Conservation (phyloP, 23 tunicate species). For the Styela plicata region DNA sequence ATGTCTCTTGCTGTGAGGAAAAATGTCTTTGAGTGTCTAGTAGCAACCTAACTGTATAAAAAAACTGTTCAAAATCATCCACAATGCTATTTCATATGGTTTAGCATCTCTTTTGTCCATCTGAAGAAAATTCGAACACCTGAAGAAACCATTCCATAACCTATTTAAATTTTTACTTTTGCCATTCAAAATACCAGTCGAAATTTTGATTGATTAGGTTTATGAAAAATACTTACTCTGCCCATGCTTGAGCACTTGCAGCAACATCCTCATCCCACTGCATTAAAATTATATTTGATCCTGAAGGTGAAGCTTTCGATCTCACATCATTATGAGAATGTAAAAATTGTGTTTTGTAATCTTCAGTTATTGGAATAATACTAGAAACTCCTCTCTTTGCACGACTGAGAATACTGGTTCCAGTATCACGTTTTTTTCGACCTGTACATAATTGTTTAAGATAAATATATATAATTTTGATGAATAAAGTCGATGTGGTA, state of each 20-base stretch:
- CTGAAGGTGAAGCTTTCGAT: background rate
- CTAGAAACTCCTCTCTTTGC: background rate
- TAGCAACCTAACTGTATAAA: too few relatives aligned
- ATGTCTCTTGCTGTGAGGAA: too few relatives aligned
- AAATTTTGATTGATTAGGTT: too few relatives aligned
- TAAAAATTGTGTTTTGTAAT: background rate
- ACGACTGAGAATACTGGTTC: background rate
- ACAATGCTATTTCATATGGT: too few relatives aligned
- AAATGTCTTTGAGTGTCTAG: too few relatives aligned
- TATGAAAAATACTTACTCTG: conserved; percentile 18
- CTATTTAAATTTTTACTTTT: too few relatives aligned
- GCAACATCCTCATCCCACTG: conserved; percentile 24
- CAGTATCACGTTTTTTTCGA: background rate
- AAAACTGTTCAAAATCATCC: too few relatives aligned
- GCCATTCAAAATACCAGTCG: too few relatives aligned
- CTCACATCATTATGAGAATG: conserved; percentile 18
- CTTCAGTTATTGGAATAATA: background rate
- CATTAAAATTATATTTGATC: conserved; percentile 8
- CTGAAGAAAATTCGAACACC: too few relatives aligned
- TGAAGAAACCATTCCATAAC: too few relatives aligned
- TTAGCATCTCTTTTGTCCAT: too few relatives aligned
- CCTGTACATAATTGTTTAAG: background rate
- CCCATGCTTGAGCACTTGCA: background rate
- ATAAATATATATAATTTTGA: background rate
- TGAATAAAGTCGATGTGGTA: too few relatives aligned